Evolutionary conservation across 2,113 vertebrate genomes (phyloP).

Genomic region (Menura novaehollandiae): DNA sequence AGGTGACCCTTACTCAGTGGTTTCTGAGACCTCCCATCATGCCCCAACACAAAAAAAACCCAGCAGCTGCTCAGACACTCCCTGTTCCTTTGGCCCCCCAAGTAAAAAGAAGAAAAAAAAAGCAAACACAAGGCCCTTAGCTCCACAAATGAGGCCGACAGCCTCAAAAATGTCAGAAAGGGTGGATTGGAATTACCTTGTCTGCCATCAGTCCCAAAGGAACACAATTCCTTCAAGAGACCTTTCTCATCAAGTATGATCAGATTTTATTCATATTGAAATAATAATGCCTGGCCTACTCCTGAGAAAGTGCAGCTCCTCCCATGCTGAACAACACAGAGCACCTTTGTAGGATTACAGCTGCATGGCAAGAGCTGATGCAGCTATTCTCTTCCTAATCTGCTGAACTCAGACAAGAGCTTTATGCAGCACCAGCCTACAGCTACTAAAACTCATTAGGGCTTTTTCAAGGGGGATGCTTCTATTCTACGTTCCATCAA

Average conservation of each 20-base stretch:
- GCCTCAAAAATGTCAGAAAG: not conserved
- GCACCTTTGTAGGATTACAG: not conserved
- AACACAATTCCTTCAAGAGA: not conserved
- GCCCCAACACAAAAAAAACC: not conserved
- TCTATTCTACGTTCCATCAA: not conserved
- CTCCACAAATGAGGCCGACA: not conserved
- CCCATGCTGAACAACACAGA: not conserved
- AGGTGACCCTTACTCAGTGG: not conserved
- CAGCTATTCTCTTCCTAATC: not conserved
- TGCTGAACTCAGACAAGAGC: not conserved
- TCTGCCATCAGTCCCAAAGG: not conserved
- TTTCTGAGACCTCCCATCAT: constrained; percentile 29
- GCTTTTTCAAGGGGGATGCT: not conserved
- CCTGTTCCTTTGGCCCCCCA: not conserved
- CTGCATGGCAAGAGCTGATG: not conserved
- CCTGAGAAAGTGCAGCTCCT: not conserved
- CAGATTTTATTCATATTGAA: not conserved
- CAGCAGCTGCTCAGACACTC: constrained; percentile 14
- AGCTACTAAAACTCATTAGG: not conserved
- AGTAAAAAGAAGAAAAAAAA: not conserved
- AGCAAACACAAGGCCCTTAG: not conserved
- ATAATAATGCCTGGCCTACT: not conserved
- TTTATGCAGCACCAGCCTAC: not conserved
- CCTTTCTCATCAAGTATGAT: not conserved
- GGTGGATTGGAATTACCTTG: not conserved